Conservation (phyloP, 2,797 vertebrate genomes). For the Hoplostethus mediterraneus region DNA sequence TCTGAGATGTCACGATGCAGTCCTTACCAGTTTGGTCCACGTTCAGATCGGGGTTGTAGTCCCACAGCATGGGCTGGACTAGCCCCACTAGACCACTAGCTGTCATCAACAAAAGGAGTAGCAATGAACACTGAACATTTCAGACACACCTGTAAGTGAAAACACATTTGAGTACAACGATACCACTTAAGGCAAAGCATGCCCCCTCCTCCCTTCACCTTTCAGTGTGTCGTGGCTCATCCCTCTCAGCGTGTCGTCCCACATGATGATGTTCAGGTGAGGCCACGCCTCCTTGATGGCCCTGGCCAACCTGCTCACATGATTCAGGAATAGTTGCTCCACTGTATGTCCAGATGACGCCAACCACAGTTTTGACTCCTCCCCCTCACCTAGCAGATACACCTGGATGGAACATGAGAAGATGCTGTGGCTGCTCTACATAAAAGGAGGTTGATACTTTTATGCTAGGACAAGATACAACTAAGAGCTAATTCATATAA, state of each 20-base stretch:
- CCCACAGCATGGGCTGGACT: slow-evolving; percentile 95
- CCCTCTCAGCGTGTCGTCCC: slow-evolving; percentile 96
- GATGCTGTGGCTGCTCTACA: no score
- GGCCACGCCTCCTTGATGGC: slow-evolving; percentile 83
- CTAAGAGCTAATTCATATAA: neutral
- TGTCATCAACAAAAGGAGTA: slow-evolving; percentile 57
- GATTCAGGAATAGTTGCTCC: slow-evolving; percentile 90
- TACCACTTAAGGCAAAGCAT: neutral
- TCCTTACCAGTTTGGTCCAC: slow-evolving; percentile 87
- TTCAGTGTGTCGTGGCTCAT: slow-evolving; percentile 86
- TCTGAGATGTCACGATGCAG: neutral
- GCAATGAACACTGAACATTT: no score
- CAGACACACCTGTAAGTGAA: neutral
- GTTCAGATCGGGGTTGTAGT: slow-evolving; percentile 90
- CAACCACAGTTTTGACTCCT: slow-evolving; percentile 90
- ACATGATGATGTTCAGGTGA: slow-evolving; percentile 87
- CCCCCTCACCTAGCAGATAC: slow-evolving; percentile 92
- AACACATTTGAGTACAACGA: neutral
- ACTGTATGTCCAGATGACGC: slow-evolving; percentile 76
- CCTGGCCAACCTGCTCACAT: slow-evolving; percentile 88
- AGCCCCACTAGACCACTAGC: slow-evolving; percentile 90
- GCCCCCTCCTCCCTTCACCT: slow-evolving; percentile 79
- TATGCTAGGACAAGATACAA: neutral
- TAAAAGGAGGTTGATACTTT: no score
- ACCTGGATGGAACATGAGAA: slow-evolving; percentile 81